Evolutionary conservation across 53 echinoderm and acorn worm genomes (phyloP), one percentile per base, ranked within the genome.

Genomic region (Henricia sp.): DNA sequence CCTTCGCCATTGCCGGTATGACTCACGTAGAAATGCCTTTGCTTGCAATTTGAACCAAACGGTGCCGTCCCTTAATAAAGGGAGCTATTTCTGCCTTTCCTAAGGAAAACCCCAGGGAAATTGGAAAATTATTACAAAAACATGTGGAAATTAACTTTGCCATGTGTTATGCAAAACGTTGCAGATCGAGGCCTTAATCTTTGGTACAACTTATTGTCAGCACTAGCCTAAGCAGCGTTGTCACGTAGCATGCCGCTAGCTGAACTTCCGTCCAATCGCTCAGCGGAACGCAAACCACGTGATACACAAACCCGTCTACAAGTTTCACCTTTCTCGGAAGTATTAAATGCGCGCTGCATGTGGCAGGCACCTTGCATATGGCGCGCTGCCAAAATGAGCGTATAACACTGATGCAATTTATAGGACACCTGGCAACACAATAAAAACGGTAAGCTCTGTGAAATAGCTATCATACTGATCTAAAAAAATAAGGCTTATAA

Each of bases 311-410:
- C 33, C 6, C 33, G 9, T 60, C 30, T 6, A 30, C 62, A 60
- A 70, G 40, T 76, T 30, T 59, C 39, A 58, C 76, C 76, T 58
- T 58, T 76, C 76, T n/a, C n/a, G n/a, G n/a, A n/a, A n/a, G n/a
- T n/a, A n/a, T n/a, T n/a, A n/a, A n/a, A n/a, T n/a, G n/a, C n/a
- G n/a, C n/a, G n/a, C n/a, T n/a, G n/a, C n/a, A n/a, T n/a, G n/a
- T n/a, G n/a, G n/a, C n/a, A n/a, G n/a, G n/a, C n/a, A n/a, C n/a
- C n/a, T n/a, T n/a, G n/a, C n/a, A n/a, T n/a, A n/a, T n/a, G n/a
- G n/a, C n/a, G n/a, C n/a, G n/a, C n/a, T n/a, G n/a, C n/a, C n/a
- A n/a, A n/a, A n/a, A n/a, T n/a, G n/a, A n/a, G n/a, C n/a, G n/a
- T n/a, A n/a, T n/a, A n/a, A n/a, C n/a, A n/a, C n/a, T n/a, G n/a